These are phyloP conservation scores for Pogonus chalceus DNA, from an alignment of 1,140 invertebrate genomes.

Conservation along the genomic window DNA sequence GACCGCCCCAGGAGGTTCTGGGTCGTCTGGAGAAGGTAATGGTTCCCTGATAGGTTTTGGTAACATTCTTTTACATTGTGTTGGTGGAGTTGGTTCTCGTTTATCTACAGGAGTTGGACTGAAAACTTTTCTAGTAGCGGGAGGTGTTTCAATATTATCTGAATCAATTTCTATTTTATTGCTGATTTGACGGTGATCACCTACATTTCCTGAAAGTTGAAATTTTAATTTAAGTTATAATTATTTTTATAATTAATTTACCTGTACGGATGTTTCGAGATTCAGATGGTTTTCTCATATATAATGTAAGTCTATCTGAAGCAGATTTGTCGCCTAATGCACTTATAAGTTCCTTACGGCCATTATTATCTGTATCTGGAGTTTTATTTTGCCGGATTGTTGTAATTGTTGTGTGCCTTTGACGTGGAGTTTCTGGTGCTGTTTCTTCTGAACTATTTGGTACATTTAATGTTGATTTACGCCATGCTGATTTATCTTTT, in stretches of 20 bases:
- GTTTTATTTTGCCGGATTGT: conserved; percentile 33
- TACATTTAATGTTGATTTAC: conserved; percentile 61
- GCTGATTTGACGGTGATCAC: conserved; percentile 26
- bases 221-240: background rate
- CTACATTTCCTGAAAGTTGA: background rate
- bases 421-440: conserved; percentile 32
- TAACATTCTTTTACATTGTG: conserved; percentile 39
- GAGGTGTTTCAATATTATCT: conserved; percentile 84
- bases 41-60: conserved; percentile 25
- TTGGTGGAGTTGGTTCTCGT: conserved; percentile 38
- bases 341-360: conserved; percentile 39
- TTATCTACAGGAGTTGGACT: conserved; percentile 47
- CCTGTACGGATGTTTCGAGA: conserved; percentile 9
- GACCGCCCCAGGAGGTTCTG: conserved; percentile 38
- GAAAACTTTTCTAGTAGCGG: conserved; percentile 60
- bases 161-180: conserved; percentile 79
- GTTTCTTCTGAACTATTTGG: conserved; percentile 51
- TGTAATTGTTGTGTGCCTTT: conserved; percentile 22
- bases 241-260: conserved; percentile 12
- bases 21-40: conserved; percentile 32
- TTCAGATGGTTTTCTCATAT: conserved; percentile 45
- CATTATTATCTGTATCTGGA: conserved; percentile 17
- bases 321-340: conserved; percentile 35
- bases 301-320: conserved; percentile 51
- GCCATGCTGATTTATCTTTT: conserved; percentile 67